Conservation (phyloP, 1,140 invertebrate genomes). For the Acromyrmex echinatior region DNA sequence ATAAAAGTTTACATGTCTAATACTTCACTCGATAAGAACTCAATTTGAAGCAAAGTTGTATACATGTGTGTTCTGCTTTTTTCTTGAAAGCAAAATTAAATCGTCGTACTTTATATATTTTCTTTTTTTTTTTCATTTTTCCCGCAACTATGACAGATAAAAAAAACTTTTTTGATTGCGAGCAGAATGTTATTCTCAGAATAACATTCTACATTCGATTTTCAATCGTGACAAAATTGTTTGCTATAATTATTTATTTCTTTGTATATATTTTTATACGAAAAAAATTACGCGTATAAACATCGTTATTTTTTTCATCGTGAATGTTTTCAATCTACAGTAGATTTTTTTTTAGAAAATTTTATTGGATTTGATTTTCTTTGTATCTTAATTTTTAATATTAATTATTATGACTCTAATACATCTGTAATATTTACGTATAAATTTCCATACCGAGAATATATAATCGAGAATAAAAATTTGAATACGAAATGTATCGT, state of each 20-base stretch:
- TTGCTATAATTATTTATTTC: not conserved
- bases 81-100: not conserved
- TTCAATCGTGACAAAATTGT: not conserved
- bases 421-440: not conserved
- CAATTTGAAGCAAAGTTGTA: not conserved
- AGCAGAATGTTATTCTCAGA: not conserved
- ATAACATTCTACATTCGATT: not conserved
- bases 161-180: not conserved
- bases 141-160: not conserved
- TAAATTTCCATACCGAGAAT: not conserved
- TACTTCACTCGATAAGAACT: not conserved
- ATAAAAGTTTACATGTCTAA: slow-evolving; percentile 31
- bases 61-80: not conserved
- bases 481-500: slow-evolving; percentile 28
- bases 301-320: not conserved
- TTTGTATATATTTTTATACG: not conserved
- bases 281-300: not conserved
- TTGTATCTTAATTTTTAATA: not conserved
- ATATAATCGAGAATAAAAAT: not conserved
- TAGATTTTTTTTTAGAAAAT: not conserved
- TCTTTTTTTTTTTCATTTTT: not conserved
- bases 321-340: not conserved
- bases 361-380: not conserved
- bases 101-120: not conserved
- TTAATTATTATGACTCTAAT: not conserved